Conservation (phyloP, 2,113 vertebrate species). For the Psittacula cyanocephala region DNA sequence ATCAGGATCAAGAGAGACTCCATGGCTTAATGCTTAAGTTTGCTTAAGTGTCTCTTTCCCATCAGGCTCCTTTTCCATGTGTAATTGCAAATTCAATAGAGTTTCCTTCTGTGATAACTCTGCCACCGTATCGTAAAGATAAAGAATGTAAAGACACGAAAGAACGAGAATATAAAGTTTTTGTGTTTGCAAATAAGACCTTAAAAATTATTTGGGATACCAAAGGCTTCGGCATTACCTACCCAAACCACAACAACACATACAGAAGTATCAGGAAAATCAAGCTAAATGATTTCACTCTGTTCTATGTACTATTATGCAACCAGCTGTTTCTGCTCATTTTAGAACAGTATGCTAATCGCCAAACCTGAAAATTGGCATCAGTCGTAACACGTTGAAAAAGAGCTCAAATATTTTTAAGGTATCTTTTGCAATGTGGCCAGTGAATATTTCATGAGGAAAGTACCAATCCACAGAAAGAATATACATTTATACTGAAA, state of each 20-base stretch:
- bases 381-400: background rate
- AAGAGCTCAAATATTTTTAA: background rate
- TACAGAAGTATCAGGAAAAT: background rate
- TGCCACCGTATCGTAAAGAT: background rate
- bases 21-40: background rate
- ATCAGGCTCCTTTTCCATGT: background rate
- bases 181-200: background rate
- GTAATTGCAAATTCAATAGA: background rate
- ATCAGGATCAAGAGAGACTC: background rate
- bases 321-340: background rate
- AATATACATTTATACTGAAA: background rate
- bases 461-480: background rate
- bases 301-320: background rate
- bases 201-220: background rate
- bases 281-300: background rate
- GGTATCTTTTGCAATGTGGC: rapidly evolving
- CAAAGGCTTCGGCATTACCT: background rate
- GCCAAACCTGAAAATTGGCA: background rate
- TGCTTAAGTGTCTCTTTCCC: background rate
- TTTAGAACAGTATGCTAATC: background rate
- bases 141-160: background rate
- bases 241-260: background rate
- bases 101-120: background rate
- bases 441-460: background rate
- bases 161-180: background rate